A percentile compares a stretch with the other conserved stretches of the same genome.
These are phyloP conservation scores for Watsonalla cultraria DNA, from an alignment of 2,888 invertebrate genomes.

Conservation along the genomic window DNA sequence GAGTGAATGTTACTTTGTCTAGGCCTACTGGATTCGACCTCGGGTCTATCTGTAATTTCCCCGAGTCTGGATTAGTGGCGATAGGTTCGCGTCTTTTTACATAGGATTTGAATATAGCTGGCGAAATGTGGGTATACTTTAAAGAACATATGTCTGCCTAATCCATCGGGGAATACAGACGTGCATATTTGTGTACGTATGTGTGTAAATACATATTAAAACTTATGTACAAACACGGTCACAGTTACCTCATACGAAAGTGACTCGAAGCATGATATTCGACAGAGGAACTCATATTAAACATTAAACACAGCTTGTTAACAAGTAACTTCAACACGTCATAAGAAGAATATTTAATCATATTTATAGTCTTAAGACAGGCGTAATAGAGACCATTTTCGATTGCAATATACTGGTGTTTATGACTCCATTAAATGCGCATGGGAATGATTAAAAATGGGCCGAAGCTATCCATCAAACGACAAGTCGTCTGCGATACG, in stretches of 20 bases:
- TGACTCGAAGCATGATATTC: conserved; percentile 35
- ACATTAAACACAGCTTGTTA: conserved; percentile 35
- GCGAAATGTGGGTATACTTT: too few relatives aligned
- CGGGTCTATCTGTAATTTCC: too few relatives aligned
- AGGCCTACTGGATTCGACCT: too few relatives aligned
- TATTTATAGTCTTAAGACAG: conserved; percentile 1
- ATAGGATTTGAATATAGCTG: too few relatives aligned
- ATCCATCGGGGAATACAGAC: too few relatives aligned
- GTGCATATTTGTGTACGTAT: conserved; percentile 9
- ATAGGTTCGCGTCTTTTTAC: too few relatives aligned
- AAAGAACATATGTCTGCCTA: too few relatives aligned
- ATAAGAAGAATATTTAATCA: neutral
- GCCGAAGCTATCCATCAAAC: conserved; percentile 67
- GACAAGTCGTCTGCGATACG: conserved; percentile 58
- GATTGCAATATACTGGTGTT: conserved; percentile 6
- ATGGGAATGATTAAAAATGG: conserved; percentile 66
- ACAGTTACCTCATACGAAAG: conserved; percentile 24
- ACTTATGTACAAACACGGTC: conserved; percentile 16
- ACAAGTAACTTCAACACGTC: conserved; percentile 5
- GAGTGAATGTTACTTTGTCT: too few relatives aligned
- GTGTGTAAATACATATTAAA: conserved; percentile 10
- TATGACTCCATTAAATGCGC: conserved; percentile 12
- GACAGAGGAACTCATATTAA: conserved; percentile 44
- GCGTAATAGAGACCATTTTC: conserved; percentile 10
- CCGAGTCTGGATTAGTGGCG: too few relatives aligned